Evolutionary conservation across 1,140 invertebrate species (phyloP).

Genomic region (Lepidotrigona ventralis): DNA sequence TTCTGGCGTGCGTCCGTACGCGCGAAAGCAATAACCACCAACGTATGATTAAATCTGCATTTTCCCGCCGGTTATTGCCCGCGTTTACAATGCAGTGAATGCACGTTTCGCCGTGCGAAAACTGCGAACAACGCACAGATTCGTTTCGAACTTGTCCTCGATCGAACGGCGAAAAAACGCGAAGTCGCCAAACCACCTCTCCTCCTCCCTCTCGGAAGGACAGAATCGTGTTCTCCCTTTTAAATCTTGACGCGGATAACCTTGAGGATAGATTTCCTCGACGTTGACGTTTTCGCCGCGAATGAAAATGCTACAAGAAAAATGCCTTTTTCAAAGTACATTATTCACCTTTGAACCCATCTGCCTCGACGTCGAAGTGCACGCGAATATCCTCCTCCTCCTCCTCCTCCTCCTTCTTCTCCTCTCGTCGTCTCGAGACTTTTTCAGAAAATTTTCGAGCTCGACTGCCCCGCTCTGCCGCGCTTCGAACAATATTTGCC

Average conservation of each 20-base stretch:
- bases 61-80: neutral
- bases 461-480: too few relatives aligned
- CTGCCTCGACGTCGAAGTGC: neutral
- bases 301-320: slow-evolving; percentile 2
- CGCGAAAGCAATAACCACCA: slow-evolving; percentile 12
- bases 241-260: neutral
- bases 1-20: neutral
- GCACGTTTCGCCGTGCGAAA: neutral
- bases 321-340: slow-evolving; percentile 16
- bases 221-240: neutral
- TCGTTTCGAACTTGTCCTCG: neutral
- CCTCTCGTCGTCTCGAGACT: neutral
- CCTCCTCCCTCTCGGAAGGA: too few relatives aligned
- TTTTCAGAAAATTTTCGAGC: neutral
- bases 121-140: neutral
- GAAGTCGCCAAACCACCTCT: neutral
- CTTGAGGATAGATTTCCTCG: neutral
- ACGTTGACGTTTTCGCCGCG: neutral
- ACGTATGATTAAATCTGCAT: slow-evolving; percentile 16
- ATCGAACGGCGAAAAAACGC: neutral
- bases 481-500: neutral
- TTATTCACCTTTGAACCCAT: slow-evolving; percentile 8
- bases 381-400: neutral
- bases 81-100: neutral
- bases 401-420: too few relatives aligned